Conservation (phyloP, 2,888 invertebrate genomes). For the Ochropleura plecta region DNA sequence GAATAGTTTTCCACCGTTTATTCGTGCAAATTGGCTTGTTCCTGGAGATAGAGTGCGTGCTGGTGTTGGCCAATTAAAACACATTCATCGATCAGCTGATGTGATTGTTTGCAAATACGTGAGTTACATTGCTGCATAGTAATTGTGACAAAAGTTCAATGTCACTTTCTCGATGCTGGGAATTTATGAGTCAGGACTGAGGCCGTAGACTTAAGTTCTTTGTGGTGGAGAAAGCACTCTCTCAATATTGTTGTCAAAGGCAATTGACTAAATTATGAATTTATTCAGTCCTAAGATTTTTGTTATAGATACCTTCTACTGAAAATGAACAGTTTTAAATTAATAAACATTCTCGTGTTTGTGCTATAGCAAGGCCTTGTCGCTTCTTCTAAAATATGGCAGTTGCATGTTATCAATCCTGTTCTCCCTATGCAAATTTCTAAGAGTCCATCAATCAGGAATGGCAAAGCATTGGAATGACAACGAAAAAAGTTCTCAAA, state of each 20-base stretch:
- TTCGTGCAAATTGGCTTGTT: constrained; percentile 47
- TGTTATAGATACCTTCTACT: not conserved
- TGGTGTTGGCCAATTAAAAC: constrained; percentile 49
- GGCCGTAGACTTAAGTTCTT: not conserved
- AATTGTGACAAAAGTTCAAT: constrained; percentile 47
- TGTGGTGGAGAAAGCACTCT: not conserved
- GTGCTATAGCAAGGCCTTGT: not conserved
- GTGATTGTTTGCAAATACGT: constrained; percentile 57
- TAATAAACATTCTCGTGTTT: not conserved
- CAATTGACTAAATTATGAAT: not conserved
- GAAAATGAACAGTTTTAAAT: not conserved
- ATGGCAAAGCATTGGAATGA: constrained; percentile 14
- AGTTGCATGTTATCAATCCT: constrained; percentile 6
- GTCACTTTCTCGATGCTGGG: constrained; percentile 30
- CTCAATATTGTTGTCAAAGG: not conserved
- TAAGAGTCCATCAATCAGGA: constrained; percentile 23
- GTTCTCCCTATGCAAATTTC: constrained; percentile 19
- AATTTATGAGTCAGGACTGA: constrained; percentile 19
- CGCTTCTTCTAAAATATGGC: constrained; percentile 2
- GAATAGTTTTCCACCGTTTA: constrained; percentile 52
- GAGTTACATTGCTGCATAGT: constrained; percentile 32
- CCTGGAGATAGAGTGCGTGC: constrained; percentile 42
- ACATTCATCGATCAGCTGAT: constrained; percentile 55
- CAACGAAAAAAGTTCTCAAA: constrained; percentile 3
- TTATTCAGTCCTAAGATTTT: not conserved